Conservation (phyloP, 2,888 invertebrate genomes). For the Tubulanus polymorphus region DNA sequence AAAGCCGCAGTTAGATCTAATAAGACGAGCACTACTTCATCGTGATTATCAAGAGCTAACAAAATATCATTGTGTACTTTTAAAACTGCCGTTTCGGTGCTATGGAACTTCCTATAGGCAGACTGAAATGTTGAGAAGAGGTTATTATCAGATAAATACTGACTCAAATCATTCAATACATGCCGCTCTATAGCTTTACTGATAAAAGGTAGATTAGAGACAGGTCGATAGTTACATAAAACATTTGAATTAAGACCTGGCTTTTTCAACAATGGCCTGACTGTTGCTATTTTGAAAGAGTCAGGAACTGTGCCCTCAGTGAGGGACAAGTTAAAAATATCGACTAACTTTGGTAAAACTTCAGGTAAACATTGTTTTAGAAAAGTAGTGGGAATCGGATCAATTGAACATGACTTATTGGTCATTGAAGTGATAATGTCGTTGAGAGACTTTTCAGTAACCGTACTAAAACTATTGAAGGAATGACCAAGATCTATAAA, state of each 20-base stretch:
- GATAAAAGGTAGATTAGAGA: constrained; percentile 12
- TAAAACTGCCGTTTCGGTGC: constrained; percentile 11
- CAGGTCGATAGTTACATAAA: constrained; percentile 14
- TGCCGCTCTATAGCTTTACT: constrained; percentile 13
- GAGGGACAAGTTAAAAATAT: constrained; percentile 1
- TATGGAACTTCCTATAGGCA: constrained; percentile 7
- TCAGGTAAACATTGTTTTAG: not conserved
- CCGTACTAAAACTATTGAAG: too few species aligned
- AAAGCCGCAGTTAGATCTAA: constrained; percentile 18
- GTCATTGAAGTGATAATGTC: not conserved
- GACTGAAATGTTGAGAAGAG: constrained; percentile 10
- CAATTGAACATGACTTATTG: not conserved
- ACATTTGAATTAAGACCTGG: constrained; percentile 4
- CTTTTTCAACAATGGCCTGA: constrained; percentile 14
- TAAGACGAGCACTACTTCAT: constrained; percentile 11
- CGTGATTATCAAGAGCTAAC: constrained; percentile 7
- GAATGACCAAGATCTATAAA: too few species aligned
- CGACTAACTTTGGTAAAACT: not conserved
- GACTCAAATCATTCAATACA: constrained; percentile 3
- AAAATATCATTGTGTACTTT: constrained; percentile 8
- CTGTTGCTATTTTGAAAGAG: constrained; percentile 4
- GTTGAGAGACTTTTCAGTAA: too few species aligned
- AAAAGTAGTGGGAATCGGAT: not conserved
- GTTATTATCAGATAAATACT: constrained; percentile 6
- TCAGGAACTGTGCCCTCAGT: constrained; percentile 4